Base-by-base conservation (phyloP, 2,797 vertebrate species). In the Peromyscus melanophrys region DNA sequence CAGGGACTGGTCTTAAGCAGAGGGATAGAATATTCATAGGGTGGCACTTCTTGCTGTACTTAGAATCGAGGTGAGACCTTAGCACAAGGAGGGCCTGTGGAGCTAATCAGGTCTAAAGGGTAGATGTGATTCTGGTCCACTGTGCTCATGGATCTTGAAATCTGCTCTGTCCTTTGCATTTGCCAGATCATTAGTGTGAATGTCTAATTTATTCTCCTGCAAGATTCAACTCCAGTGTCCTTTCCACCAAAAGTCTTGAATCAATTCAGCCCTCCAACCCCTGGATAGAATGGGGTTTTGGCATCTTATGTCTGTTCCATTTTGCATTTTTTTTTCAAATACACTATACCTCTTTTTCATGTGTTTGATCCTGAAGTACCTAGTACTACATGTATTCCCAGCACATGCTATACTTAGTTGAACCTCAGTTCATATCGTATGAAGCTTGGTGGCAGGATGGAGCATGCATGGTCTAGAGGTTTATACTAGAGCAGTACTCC, bases 61-160 rank as follows among this genome's bases (percentile, higher is more conserved):
- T 12, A 12, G 52, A 43, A 71, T 65, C 4, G 0, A 2, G 10
- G 4, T 8, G 69, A 75, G 37, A 63, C 69, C 0, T n/a, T 40
- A 43, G 16, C 43, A 46, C 14, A 17, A 29, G 10, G 1, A 0
- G 6, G 21, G 4, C 7, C 10, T 11, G 3, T 27, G 0, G 52
- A 46, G 19, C 10, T 21, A 55, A 63, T 77, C 75, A 49, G 55
- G 31, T 25, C 82, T 49, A n/a, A 16, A 19, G 7, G 4, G 19
- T 6, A 6, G 11, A 25, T 6, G 29, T 29, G 23, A 49, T 25
- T 7, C 27, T 0, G 8, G 34, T 2, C 52, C 31, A 27, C 21
- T 25, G 4, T 23, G 19, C 73, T 89, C 19, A 4, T 2, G 5
- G 43, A 12, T 34, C 69, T 94, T 16, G 37, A 46, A 81, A 34